Evolutionary conservation across 2,113 vertebrate genomes (phyloP).

Genomic region (Chunga burmeisteri): DNA sequence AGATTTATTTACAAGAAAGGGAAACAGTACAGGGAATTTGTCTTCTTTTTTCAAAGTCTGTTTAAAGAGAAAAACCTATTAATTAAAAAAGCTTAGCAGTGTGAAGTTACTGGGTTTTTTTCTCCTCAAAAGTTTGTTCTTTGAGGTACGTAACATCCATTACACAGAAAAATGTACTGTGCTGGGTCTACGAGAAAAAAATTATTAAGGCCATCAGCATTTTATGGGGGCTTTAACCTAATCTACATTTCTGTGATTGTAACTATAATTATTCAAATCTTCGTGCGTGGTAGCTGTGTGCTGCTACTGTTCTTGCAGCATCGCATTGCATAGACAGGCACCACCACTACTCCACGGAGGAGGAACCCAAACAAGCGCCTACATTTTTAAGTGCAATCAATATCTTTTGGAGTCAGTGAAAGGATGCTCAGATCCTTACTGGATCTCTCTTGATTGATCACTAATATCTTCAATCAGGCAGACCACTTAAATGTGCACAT

Average conservation of each 20-base stretch:
- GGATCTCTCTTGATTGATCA: background rate
- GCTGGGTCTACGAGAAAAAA: background rate
- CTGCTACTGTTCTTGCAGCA: background rate
- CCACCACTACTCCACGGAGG: background rate
- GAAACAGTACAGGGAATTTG: background rate
- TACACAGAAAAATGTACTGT: background rate
- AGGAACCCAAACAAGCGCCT: background rate
- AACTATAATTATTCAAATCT: background rate
- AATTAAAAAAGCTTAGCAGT: background rate
- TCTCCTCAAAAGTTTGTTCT: background rate
- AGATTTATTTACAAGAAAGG: slow-evolving; percentile 25
- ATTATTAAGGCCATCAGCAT: background rate
- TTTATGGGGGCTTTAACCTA: background rate
- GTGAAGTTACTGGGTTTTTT: background rate
- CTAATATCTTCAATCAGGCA: background rate
- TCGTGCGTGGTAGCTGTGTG: background rate
- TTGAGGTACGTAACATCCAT: background rate
- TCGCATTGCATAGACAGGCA: background rate
- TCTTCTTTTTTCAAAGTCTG: background rate
- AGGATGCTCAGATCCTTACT: background rate
- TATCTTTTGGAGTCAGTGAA: background rate
- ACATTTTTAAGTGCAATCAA: background rate
- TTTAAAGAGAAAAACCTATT: background rate
- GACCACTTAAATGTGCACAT: background rate
- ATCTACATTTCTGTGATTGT: background rate